Percentiles rank a stretch among this genome's conserved stretches.
Evolutionary conservation across 2,113 vertebrate species (phyloP).

Genomic region (Megaceryle torquata): DNA sequence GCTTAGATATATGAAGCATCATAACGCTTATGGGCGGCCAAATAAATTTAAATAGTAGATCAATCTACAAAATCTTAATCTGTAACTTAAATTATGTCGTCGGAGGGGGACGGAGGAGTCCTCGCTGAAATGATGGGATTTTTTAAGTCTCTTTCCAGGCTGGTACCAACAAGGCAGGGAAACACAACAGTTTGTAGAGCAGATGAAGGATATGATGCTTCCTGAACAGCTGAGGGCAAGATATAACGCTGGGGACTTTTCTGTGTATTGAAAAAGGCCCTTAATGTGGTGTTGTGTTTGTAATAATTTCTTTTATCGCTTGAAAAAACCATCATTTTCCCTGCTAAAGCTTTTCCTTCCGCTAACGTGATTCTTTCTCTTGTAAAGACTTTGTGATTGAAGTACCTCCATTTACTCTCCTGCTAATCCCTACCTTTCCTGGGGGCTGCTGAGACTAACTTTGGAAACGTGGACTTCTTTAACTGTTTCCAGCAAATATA

Average conservation of each 20-base stretch:
- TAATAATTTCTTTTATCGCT: neutral
- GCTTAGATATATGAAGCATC: neutral
- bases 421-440: neutral
- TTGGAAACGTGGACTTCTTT: neutral
- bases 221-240: neutral
- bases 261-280: neutral
- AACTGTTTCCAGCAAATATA: neutral
- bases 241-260: neutral
- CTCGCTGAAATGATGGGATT: neutral
- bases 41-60: neutral
- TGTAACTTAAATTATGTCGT: neutral
- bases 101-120: neutral
- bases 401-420: neutral
- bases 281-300: neutral
- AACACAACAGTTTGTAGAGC: neutral
- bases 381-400: neutral
- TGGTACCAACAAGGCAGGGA: neutral
- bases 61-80: neutral
- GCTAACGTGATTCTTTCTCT: neutral
- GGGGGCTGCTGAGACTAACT: neutral
- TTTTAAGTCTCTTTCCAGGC: neutral
- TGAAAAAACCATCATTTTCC: neutral
- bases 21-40: constrained; percentile 28
- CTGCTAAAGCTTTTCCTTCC: neutral
- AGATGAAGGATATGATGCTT: neutral